Base-by-base conservation (phyloP, 2,888 invertebrate species). In the Octodonta nipae region DNA sequence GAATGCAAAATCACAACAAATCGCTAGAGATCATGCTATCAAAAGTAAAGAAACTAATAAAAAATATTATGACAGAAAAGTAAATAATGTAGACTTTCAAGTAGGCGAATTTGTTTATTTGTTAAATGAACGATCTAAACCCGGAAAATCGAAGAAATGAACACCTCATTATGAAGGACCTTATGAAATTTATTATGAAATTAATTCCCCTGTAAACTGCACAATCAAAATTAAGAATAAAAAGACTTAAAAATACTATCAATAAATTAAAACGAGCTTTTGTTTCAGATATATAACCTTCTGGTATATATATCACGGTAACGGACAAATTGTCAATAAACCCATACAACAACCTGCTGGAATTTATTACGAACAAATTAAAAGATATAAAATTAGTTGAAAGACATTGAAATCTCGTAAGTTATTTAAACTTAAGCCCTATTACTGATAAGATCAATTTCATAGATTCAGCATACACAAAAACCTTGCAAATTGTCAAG, bases 11-110 rank as follows among this genome's bases (percentile, higher is more conserved):
- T 38, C 36, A 27, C 27, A 38, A 28, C 27, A 45, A 31, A 36
- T 42, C 8, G 45, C 47, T 17, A 34, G 38, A 40, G 34, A 46
- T 13, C 43, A 45, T 32, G 25, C 40, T 30, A 31, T 35, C 8
- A 22, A 36, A 16, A 35, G 39, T 3, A 50, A 51, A 35, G 15
- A 35, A 29, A 43, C 26, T 27, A 46, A 43, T 22, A 51, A 50
- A 43, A 34, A 38, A 35, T 39, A 41, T 24, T 47, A 47, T 30
- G 46, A 49, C 27, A 40, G 34, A 22, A 38, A 38, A 16, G 11
- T 26, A 16, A 41, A 36, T 17, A 16, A 24, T 12, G 5, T 30
- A 20, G 16, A 33, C 7, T 37, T 33, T 26, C 15, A 37, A 25
- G 11, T 35, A 17, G 38, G 38, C 10, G 36, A 42, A 11, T 13